A percentile compares a stretch with the other conserved stretches of the same genome.
Evolutionary conservation across 1,140 invertebrate genomes (phyloP).

Genomic region (Bilobella aurantiaca): DNA sequence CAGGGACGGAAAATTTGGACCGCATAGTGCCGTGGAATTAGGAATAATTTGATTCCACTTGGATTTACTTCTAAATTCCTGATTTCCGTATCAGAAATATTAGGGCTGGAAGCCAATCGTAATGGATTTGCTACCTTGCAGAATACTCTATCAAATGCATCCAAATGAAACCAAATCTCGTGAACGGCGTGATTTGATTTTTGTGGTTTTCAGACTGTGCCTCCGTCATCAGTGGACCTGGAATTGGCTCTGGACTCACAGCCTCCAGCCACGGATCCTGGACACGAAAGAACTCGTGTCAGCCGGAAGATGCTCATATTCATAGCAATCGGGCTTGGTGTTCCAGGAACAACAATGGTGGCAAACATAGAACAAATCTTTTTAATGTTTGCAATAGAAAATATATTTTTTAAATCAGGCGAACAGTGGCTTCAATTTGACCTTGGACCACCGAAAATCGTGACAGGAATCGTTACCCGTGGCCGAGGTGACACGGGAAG

Average conservation of each 20-base stretch:
- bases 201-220: constrained; percentile 47
- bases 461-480: constrained; percentile 48
- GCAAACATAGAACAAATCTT: too few species aligned
- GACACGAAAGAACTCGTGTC: constrained; percentile 44
- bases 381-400: too few species aligned
- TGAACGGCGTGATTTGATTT: not conserved
- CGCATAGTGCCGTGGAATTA: too few species aligned
- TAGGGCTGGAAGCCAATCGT: too few species aligned
- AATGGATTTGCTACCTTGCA: too few species aligned
- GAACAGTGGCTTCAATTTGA: constrained; percentile 51
- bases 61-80: too few species aligned
- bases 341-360: constrained; percentile 45
- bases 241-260: constrained; percentile 43
- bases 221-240: constrained; percentile 45
- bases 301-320: constrained; percentile 47
- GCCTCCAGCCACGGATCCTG: constrained; percentile 43
- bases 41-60: too few species aligned
- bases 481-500: constrained; percentile 47
- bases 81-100: too few species aligned
- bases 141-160: too few species aligned
- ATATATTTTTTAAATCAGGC: constrained; percentile 38
- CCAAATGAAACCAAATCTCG: too few species aligned
- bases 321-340: constrained; percentile 49
- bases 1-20: too few species aligned
- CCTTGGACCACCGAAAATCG: constrained; percentile 47